Conservation (phyloP, 2,888 invertebrate species). For the Caenorhabditis afra region DNA sequence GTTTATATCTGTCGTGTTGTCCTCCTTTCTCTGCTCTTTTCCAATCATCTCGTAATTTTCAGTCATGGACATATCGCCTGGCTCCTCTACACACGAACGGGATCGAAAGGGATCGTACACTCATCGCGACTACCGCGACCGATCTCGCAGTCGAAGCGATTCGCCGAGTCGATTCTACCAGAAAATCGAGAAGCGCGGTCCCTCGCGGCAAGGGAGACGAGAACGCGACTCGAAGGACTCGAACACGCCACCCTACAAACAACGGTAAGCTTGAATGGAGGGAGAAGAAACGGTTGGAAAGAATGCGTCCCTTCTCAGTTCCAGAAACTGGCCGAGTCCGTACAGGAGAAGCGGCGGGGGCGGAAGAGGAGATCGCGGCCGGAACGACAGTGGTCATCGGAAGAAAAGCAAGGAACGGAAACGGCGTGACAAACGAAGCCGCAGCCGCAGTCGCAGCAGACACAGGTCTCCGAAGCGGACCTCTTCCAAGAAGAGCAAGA, state of each 20-base stretch:
- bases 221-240: slow-evolving; percentile 51
- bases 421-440: slow-evolving; percentile 32
- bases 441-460: slow-evolving; percentile 45
- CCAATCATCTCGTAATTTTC: background rate
- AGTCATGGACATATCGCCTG: slow-evolving; percentile 55
- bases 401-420: slow-evolving; percentile 49
- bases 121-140: slow-evolving; percentile 45
- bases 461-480: slow-evolving; percentile 49
- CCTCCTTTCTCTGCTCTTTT: background rate
- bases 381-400: slow-evolving; percentile 33
- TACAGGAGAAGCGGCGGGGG: slow-evolving; percentile 15
- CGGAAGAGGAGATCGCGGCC: slow-evolving; percentile 21
- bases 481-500: slow-evolving; percentile 41
- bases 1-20: background rate
- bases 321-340: slow-evolving; percentile 31
- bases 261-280: background rate
- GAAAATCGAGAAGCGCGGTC: slow-evolving; percentile 33
- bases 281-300: background rate
- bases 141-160: slow-evolving; percentile 40
- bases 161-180: slow-evolving; percentile 38
- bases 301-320: slow-evolving; percentile 7
- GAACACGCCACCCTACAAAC: slow-evolving; percentile 24
- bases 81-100: slow-evolving; percentile 38
- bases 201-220: slow-evolving; percentile 47
- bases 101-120: slow-evolving; percentile 31